Conservation (phyloP, 2,888 invertebrate species). For the Lepeophtheirus nordmannii region DNA sequence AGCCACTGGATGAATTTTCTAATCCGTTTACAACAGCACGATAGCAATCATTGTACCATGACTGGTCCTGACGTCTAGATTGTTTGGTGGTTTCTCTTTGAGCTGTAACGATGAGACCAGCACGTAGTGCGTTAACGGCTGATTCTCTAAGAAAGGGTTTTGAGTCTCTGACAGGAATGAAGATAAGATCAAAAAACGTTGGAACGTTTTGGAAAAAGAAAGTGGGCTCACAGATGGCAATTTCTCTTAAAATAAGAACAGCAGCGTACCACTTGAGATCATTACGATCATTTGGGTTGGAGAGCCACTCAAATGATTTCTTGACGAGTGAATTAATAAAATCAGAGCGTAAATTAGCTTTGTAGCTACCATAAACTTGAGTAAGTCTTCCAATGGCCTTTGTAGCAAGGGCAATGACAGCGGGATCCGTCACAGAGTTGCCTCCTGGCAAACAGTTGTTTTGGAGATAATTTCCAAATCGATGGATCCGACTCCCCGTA, state of each 20-base stretch:
- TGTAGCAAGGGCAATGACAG: conserved; percentile 88
- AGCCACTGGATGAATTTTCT: conserved; percentile 40
- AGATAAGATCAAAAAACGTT: conserved; percentile 43
- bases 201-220: conserved; percentile 91
- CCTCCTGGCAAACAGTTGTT: conserved; percentile 20
- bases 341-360: conserved; percentile 47
- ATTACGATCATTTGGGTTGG: conserved; percentile 50
- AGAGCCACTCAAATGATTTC: conserved; percentile 85
- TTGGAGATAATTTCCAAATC: conserved; percentile 24
- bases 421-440: conserved; percentile 54
- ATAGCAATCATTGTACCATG: conserved; percentile 67
- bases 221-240: conserved; percentile 88
- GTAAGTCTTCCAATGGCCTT: conserved; percentile 86
- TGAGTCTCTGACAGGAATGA: conserved; percentile 75
- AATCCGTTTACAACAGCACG: conserved; percentile 70
- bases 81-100: conserved; percentile 59
- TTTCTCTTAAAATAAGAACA: conserved; percentile 70
- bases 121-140: conserved; percentile 82
- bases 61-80: conserved; percentile 9
- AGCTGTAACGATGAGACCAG: conserved; percentile 82
- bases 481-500: conserved; percentile 66
- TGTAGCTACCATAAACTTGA: conserved; percentile 71
- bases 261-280: conserved; percentile 15
- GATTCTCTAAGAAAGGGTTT: conserved; percentile 80
- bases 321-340: conserved; percentile 97